Base-by-base conservation (phyloP, 2,888 invertebrate genomes). In the Nomada flava region DNA sequence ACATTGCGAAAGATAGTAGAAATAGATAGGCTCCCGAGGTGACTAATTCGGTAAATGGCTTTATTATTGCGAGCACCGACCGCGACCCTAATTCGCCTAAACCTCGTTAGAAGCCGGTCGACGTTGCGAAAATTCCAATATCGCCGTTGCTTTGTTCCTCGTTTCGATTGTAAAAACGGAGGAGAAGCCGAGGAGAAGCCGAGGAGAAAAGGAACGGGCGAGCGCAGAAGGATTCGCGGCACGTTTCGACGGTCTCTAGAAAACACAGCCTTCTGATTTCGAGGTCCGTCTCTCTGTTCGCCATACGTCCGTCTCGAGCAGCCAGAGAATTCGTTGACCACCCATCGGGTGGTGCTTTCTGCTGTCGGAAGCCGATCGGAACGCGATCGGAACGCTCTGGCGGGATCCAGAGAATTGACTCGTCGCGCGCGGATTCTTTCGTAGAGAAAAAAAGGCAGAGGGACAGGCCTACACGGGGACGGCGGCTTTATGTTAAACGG, bases 401-500 rank as follows among this genome's bases (percentile, higher is more conserved):
- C 69, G 75, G 84, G 87, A 90, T 91, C 89, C 90, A 89, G 86
- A 88, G 91, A 93, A 93, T 93, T 92, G 92, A 92, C 92, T 93
- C 92, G 92, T 93, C 92, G 92, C 89, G 88, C 87, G 86, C 85
- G 85, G 87, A 89, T 88, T 87, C 89, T 77, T 82, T 68, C 73
- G 50, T n/a, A 44, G 62, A 36, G 50, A 47, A 53, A 79, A 79
- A 70, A 77, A 79, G 55, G 73, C 59, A 55, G 69, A 70, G 20
- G 47, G 52, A 47, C 44, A 50, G 67, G 62, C 23, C 20, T 13
- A 68, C 59, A 75, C 26, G 70, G 36, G 50, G 55, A 57, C 13
- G 20, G 63, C 89, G 87, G 86, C 89, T 91, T 91, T 91, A 92
- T 90, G 91, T 92, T 93, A 93, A 93, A 92, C 91, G 93, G 91